Evolutionary conservation across 1,140 invertebrate species (phyloP), one percentile per base, ranked within the genome.

Genomic region (Lineus longissimus): DNA sequence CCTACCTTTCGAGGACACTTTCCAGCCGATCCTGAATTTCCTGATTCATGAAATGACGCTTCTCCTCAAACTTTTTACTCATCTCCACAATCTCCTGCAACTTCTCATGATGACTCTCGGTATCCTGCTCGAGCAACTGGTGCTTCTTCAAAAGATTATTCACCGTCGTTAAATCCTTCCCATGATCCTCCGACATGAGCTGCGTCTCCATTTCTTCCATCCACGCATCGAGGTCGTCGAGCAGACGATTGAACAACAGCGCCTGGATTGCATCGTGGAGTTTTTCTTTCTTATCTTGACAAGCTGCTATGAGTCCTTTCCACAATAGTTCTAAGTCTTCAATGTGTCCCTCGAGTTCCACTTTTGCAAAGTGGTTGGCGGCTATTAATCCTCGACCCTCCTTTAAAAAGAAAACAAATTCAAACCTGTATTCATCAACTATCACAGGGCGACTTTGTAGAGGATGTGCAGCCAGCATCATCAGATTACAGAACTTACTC

Each of bases 111-210:
- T 97, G 94, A 9, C 93, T 92, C 63, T 86, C 87, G 19, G 97
- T 93, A 81, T 97, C 97, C 27, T 93, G 91, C 81, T 99, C 96
- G 27, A 99, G 81, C 1, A 98, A 83, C 36, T 94, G 93, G 75
- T 98, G 95, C 81, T 99, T 98, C 86, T 98, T 98, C 73, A 96
- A 91, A 13, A 97, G 84, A 82, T 96, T 97, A 77, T 96, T 94
- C 0, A 97, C 95, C 69, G 90, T 91, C 1, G 93, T 94, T 60
- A 97, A 80, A 80, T 97, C 94, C 84, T 97, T 98, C 55, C 96
- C 97, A 81, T 95, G 96, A 81, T 98, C 95, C 80, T 99, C 97
- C 47, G 91, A 93, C 81, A 93, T 86, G 11, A 98, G 84, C 77
- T 98, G 95, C 1, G 93, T 94, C 84, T 99, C 97, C 43, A 98